Percentiles rank a stretch among this genome's conserved stretches.
Conservation (phyloP, 2,113 vertebrate species). For the Mormyrus lacerda region DNA sequence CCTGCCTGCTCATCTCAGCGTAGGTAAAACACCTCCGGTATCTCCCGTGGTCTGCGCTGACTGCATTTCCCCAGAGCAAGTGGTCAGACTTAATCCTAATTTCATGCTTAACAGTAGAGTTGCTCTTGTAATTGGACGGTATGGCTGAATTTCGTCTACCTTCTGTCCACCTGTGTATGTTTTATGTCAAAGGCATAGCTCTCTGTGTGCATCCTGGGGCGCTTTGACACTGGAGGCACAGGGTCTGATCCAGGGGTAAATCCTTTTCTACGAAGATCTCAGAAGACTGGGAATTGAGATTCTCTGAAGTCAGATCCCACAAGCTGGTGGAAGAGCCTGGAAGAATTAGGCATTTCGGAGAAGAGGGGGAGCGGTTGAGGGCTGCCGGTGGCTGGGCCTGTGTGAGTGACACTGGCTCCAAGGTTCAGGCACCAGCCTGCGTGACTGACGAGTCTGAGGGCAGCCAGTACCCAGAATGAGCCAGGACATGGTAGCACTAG, state of each 20-base stretch:
- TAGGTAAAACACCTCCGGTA: background rate
- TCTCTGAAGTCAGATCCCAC: slow-evolving; percentile 26
- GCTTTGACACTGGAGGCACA: background rate
- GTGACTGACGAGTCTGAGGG: background rate
- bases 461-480: background rate
- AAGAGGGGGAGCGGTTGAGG: slow-evolving; percentile 2
- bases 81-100: background rate
- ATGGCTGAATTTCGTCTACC: background rate
- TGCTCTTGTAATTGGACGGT: background rate
- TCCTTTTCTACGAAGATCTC: slow-evolving; percentile 23
- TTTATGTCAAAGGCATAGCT: background rate
- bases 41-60: background rate
- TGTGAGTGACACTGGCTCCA: background rate
- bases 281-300: slow-evolving; percentile 20
- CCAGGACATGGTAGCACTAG: background rate
- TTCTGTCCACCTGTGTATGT: background rate
- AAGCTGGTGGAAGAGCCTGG: slow-evolving; percentile 8
- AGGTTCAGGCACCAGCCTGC: slow-evolving; percentile 1
- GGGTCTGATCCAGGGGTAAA: slow-evolving; percentile 19
- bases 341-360: background rate
- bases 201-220: background rate
- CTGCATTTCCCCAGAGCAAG: background rate
- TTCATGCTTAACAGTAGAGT: background rate
- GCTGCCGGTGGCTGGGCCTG: background rate
- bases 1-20: background rate